Conservation (phyloP, 1,140 invertebrate species). For the Helicoverpa armigera region DNA sequence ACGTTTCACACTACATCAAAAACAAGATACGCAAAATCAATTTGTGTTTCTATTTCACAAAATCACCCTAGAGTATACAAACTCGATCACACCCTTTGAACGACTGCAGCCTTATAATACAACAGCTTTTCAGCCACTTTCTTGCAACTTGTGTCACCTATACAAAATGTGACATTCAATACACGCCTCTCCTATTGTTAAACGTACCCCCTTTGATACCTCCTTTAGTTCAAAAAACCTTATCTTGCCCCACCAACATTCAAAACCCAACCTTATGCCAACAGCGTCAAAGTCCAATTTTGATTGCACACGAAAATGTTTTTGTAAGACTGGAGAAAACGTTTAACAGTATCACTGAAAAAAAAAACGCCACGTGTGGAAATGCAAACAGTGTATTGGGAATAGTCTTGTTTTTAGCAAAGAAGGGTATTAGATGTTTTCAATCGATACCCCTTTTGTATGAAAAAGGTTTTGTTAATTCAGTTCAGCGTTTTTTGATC, state of each 20-base stretch:
- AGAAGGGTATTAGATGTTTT: conserved; percentile 41
- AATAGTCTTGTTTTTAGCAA: conserved; percentile 35
- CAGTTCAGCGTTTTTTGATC: conserved; percentile 1
- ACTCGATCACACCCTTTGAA: conserved; percentile 39
- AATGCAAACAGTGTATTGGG: conserved; percentile 46
- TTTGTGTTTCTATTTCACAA: conserved; percentile 26
- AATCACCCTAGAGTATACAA: conserved; percentile 32
- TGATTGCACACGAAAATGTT: not conserved
- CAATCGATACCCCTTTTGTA: conserved; percentile 23
- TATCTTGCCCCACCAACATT: conserved; percentile 1
- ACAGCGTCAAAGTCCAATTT: not conserved
- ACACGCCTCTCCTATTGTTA: conserved; percentile 59
- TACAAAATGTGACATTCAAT: conserved; percentile 63
- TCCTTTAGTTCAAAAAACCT: conserved; percentile 27
- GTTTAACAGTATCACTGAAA: conserved; percentile 33
- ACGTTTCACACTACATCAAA: not conserved
- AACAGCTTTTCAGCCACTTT: conserved; percentile 53
- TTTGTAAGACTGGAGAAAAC: conserved; percentile 23
- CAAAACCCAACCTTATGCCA: not conserved
- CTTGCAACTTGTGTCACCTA: conserved; percentile 54
- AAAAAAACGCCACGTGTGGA: conserved; percentile 47
- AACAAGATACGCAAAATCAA: not conserved
- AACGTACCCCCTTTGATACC: conserved; percentile 55
- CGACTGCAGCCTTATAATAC: conserved; percentile 47
- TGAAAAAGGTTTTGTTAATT: conserved; percentile 12